Evolutionary conservation across 2,888 invertebrate species (phyloP).

Genomic region (Hypsopygia costalis): DNA sequence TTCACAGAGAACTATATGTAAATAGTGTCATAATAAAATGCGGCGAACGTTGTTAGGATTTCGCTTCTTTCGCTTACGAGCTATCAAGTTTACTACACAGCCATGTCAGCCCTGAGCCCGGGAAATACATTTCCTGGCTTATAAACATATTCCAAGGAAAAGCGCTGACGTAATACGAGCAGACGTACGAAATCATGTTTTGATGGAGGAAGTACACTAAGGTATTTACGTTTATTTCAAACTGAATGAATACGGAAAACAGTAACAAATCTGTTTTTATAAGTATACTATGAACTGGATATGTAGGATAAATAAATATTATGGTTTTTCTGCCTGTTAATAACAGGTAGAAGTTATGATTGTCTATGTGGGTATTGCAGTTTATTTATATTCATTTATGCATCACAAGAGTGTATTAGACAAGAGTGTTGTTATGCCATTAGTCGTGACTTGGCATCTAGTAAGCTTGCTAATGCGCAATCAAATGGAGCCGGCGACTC

Average conservation of each 20-base stretch:
- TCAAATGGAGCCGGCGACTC: conserved; percentile 60
- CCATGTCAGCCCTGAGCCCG: conserved; percentile 34
- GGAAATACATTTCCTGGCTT: conserved; percentile 49
- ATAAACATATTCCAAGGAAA: conserved; percentile 45
- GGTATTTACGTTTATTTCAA: conserved; percentile 30
- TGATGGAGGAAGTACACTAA: conserved; percentile 27
- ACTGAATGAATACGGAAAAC: conserved; percentile 12
- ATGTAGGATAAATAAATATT: no score
- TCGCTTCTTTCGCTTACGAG: conserved; percentile 27
- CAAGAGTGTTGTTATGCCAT: conserved; percentile 48
- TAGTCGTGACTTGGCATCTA: conserved; percentile 72
- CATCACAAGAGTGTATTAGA: conserved; percentile 4
- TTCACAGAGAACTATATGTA: conserved; percentile 6
- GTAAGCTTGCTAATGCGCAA: conserved; percentile 67
- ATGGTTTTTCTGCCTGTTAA: no score
- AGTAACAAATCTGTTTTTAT: conserved; percentile 1
- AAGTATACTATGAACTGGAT: background rate
- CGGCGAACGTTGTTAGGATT: conserved; percentile 21
- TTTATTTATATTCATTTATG: no score
- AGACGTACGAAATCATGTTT: conserved; percentile 42
- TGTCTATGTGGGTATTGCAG: no score
- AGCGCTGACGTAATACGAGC: conserved; percentile 42
- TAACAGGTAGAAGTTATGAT: no score
- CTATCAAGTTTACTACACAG: conserved; percentile 37
- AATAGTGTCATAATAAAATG: conserved; percentile 15